Evolutionary conservation across 2,888 invertebrate genomes (phyloP), one percentile per base, ranked within the genome.

Genomic region (Macrostomum cliftonense): DNA sequence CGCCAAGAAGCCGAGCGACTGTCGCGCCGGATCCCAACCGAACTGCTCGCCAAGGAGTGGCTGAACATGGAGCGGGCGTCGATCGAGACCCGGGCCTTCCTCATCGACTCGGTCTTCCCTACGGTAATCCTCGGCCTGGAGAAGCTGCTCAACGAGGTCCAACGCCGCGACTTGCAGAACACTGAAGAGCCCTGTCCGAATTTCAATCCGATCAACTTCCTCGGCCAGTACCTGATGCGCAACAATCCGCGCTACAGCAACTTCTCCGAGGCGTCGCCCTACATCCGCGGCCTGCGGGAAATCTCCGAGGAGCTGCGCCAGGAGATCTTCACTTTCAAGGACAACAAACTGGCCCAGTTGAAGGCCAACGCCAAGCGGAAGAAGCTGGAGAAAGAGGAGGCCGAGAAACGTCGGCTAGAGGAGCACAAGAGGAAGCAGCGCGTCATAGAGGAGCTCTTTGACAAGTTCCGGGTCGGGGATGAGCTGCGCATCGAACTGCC

Each of bases 171-270:
- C 12, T 51, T 70, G 28, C 57, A 65, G 12, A 56, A 54, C 28
- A 59, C 57, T 49, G 54, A 51, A 9, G 50, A 47, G 19, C 37
- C 47, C 1, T 63, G 66, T 50, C 59, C 62, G 14, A 61, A 67
- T 49, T 70, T 70, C 56, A 70, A 70, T 52, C 70, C 70, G 7
- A 57, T 70, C 17, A 69, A 70, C 55, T 67, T 59, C 53, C 54
- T 70, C 16, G 70, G 68, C 12, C 65, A 68, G 53, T 68, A 65
- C 55, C 54, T 70, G 45, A 62, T 70, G 63, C 60, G 69, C 49
- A 69, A 70, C 55, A 70, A 70, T 54, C 70, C 70, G 20, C 54
- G 59, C 47, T 68, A 63, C 53, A 63, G 65, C 52, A 68, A 67
- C 52, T 67, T 68, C 51, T 59, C 63, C n/a, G 68, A 68, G 52